Evolutionary conservation across 2,797 vertebrate genomes (phyloP).

Genomic region (Parambassis ranga): DNA sequence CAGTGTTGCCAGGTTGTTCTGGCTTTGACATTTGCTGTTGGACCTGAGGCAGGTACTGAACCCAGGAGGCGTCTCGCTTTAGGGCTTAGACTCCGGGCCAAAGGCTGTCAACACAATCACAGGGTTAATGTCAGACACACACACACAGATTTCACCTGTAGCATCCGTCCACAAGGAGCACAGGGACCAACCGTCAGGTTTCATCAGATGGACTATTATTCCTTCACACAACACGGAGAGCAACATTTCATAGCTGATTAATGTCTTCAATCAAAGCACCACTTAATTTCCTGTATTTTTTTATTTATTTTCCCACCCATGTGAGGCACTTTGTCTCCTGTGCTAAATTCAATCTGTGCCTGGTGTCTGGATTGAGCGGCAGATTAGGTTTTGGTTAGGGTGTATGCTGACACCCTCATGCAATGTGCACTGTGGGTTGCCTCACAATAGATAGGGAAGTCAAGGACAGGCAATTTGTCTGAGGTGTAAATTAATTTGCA

Average conservation of each 20-base stretch:
- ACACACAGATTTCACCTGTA: conserved; percentile 24
- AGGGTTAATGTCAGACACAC: conserved; percentile 55
- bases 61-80: conserved; percentile 45
- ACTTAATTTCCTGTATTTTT: conserved; percentile 42
- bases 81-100: conserved; percentile 44
- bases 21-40: conserved; percentile 50
- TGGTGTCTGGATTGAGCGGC: conserved; percentile 53
- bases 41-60: conserved; percentile 42
- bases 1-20: conserved; percentile 6
- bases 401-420: conserved; percentile 25
- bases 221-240: background rate
- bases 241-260: conserved; percentile 34
- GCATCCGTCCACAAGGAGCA: background rate
- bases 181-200: conserved; percentile 13
- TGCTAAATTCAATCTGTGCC: conserved; percentile 57
- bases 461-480: conserved; percentile 76
- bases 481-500: conserved; percentile 77
- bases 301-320: conserved; percentile 54
- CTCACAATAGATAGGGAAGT: conserved; percentile 56
- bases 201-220: conserved; percentile 22
- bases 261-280: conserved; percentile 52
- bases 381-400: conserved; percentile 51
- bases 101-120: conserved; percentile 58
- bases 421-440: conserved; percentile 23
- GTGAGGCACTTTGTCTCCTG: conserved; percentile 46